Conservation (phyloP, 1,140 invertebrate genomes). For the Lordiphosa mommai region DNA sequence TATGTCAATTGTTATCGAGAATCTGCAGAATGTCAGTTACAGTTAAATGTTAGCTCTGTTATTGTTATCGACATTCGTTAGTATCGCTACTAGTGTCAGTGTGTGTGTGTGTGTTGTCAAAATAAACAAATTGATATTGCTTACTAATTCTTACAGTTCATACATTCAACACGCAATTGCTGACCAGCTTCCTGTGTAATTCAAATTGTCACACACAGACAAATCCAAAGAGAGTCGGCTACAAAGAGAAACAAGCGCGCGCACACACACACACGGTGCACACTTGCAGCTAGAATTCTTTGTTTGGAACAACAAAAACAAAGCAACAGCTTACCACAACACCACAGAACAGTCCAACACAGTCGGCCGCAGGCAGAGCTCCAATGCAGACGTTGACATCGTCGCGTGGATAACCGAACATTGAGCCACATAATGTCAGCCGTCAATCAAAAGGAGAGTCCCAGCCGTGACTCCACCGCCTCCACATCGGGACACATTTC, state of each 20-base stretch:
- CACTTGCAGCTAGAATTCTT: constrained; percentile 33
- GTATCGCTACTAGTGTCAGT: background rate
- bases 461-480: constrained; percentile 74
- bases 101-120: background rate
- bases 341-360: constrained; percentile 40
- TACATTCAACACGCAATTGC: constrained; percentile 31
- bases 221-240: constrained; percentile 9
- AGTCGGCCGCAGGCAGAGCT: constrained; percentile 55
- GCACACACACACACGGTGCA: constrained; percentile 21
- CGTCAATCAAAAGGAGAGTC: constrained; percentile 76
- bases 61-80: constrained; percentile 4
- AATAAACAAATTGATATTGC: constrained; percentile 13
- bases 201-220: constrained; percentile 4
- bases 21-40: background rate
- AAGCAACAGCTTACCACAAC: constrained; percentile 44
- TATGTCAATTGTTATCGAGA: too few species aligned
- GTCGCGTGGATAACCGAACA: too few species aligned
- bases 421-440: constrained; percentile 40
- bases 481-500: constrained; percentile 72
- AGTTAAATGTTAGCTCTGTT: constrained; percentile 17
- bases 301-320: constrained; percentile 38
- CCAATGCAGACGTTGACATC: constrained; percentile 47
- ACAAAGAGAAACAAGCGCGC: background rate
- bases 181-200: constrained; percentile 9
- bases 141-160: constrained; percentile 29